Conservation (phyloP, 2,888 invertebrate genomes). For the Diarsia rubi region DNA sequence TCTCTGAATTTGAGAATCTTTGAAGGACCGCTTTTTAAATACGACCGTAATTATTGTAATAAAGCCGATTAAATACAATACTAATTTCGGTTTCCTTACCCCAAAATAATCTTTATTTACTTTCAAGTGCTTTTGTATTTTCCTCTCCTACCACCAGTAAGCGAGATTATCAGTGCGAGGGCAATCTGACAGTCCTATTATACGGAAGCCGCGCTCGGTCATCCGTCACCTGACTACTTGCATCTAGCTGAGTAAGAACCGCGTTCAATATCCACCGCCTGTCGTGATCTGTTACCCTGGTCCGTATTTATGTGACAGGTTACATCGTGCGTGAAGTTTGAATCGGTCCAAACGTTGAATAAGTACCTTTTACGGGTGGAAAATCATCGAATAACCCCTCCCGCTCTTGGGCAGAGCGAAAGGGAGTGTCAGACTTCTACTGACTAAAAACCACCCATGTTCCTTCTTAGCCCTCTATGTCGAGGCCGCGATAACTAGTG, state of each 20-base stretch:
- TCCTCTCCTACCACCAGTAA: slow-evolving; percentile 8
- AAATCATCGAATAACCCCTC: no score
- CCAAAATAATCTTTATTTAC: slow-evolving; percentile 24
- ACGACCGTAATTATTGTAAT: slow-evolving; percentile 19
- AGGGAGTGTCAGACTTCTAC: no score
- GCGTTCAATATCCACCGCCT: slow-evolving; percentile 61
- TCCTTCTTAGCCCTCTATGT: no score
- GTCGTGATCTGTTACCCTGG: slow-evolving; percentile 68
- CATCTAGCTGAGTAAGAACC: slow-evolving; percentile 54
- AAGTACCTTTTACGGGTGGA: no score
- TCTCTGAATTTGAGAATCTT: slow-evolving; percentile 16
- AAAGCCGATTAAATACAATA: slow-evolving; percentile 8
- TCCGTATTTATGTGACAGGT: slow-evolving; percentile 50
- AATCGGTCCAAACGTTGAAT: neutral
- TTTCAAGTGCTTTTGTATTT: slow-evolving; percentile 8
- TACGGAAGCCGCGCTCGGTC: slow-evolving; percentile 75
- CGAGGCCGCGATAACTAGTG: no score
- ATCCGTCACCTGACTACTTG: slow-evolving; percentile 72
- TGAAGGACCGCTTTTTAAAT: slow-evolving; percentile 6
- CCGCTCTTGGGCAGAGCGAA: no score
- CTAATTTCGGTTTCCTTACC: slow-evolving; percentile 24
- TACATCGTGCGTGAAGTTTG: slow-evolving; percentile 25
- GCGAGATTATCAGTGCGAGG: slow-evolving; percentile 40
- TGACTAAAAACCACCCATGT: no score
- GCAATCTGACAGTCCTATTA: slow-evolving; percentile 79